phyloP scores from a whole-genome alignment of 2,113 vertebrate genomes.

The Oceanodroma tethys region DNA sequence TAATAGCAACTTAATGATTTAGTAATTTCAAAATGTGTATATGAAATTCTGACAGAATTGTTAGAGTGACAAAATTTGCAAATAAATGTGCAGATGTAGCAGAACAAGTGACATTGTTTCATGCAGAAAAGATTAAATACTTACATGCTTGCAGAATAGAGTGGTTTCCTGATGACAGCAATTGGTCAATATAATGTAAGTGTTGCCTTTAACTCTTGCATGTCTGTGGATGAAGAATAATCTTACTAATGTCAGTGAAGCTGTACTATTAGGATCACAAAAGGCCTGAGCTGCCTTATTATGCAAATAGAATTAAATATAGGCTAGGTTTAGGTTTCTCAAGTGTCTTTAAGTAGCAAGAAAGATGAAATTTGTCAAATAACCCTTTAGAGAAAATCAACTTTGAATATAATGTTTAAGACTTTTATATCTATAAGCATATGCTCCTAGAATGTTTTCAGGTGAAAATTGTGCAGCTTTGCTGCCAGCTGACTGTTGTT shows the following conservation, averaged over 20 bases:
- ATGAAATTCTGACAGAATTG: not conserved
- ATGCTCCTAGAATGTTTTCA: not conserved
- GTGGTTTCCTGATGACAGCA: not conserved
- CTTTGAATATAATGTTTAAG: not conserved
- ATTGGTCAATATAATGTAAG: not conserved
- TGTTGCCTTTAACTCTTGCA: not conserved
- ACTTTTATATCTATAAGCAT: not conserved
- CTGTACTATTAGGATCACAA: not conserved
- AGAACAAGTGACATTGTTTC: not conserved
- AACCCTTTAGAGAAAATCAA: not conserved
- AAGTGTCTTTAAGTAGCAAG: not conserved
- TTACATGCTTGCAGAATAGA: not conserved
- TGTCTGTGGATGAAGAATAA: not conserved
- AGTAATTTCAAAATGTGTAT: not conserved
- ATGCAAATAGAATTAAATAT: not conserved
- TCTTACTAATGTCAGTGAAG: not conserved
- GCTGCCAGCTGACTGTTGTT: not conserved
- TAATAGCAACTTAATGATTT: not conserved
- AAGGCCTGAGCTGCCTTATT: not conserved
- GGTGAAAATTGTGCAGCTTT: not conserved
- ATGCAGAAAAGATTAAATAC: not conserved
- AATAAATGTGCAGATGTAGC: not conserved
- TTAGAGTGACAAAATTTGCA: not conserved
- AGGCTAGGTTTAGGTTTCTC: not conserved
- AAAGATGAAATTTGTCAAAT: not conserved